These are phyloP conservation scores for Cyclargus thomasi DNA, from an alignment of 1,140 invertebrate genomes.

Conservation along the genomic window DNA sequence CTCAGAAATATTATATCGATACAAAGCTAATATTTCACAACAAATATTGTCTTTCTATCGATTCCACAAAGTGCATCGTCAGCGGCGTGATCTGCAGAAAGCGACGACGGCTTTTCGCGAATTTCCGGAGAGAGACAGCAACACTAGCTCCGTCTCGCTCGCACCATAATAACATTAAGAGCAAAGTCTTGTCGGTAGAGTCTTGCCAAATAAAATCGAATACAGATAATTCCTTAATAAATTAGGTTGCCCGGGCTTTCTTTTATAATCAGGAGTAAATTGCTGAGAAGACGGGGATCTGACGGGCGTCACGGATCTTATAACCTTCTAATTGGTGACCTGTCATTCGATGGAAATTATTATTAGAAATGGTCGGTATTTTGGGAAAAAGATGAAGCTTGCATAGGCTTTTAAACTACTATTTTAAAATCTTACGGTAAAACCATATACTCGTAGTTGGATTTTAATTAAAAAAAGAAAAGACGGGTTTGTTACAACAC, in stretches of 20 bases:
- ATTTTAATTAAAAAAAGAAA: too few relatives aligned
- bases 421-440: too few relatives aligned
- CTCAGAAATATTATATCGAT: neutral
- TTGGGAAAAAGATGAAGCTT: too few relatives aligned
- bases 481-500: too few relatives aligned
- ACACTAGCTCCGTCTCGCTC: neutral
- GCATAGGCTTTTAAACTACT: too few relatives aligned
- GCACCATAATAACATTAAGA: conserved; percentile 1
- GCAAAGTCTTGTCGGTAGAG: neutral
- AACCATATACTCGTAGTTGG: too few relatives aligned
- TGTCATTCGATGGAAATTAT: neutral
- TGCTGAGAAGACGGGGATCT: neutral
- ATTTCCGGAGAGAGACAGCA: neutral
- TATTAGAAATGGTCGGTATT: too few relatives aligned
- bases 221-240: neutral
- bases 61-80: neutral
- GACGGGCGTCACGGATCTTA: neutral
- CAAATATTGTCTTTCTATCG: neutral
- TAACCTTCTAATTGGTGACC: neutral
- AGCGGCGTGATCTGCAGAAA: neutral
- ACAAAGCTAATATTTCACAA: neutral
- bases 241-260: neutral
- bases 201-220: neutral
- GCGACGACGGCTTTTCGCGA: neutral
- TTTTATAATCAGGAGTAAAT: neutral